A percentile compares a stretch with the other conserved stretches of the same genome.
Conservation (phyloP, 2,113 vertebrate genomes). For the Amblyopsis rosae region DNA sequence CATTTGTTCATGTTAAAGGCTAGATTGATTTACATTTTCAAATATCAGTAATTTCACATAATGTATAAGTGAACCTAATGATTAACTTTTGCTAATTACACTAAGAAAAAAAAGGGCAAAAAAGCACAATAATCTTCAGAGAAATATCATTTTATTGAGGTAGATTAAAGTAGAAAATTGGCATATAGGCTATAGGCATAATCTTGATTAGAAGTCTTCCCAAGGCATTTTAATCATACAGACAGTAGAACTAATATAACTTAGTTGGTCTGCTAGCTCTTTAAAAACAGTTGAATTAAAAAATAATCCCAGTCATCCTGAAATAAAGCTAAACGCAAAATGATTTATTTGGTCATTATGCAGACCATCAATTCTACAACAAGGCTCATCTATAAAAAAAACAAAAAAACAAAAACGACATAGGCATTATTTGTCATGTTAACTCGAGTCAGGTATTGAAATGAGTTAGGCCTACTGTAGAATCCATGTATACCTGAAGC, state of each 20-base stretch:
- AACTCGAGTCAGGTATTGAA: too few species aligned
- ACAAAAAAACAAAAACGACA: too few species aligned
- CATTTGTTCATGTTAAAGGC: too few species aligned
- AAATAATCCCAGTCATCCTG: not conserved
- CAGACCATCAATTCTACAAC: too few species aligned
- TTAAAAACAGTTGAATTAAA: not conserved
- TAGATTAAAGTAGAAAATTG: slow-evolving; percentile 62
- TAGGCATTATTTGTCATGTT: too few species aligned
- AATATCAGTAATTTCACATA: too few species aligned
- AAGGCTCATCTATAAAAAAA: too few species aligned
- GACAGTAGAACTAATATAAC: slow-evolving; percentile 66
- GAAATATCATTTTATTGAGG: slow-evolving; percentile 72
- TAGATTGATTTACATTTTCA: too few species aligned
- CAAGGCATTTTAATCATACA: slow-evolving; percentile 41
- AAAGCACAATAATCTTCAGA: not conserved
- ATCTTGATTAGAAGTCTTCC: slow-evolving; percentile 46
- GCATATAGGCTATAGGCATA: slow-evolving; percentile 3
- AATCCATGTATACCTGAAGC: too few species aligned
- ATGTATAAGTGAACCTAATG: not conserved
- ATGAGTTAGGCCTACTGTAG: too few species aligned
- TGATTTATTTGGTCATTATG: too few species aligned
- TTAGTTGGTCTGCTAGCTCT: slow-evolving; percentile 54
- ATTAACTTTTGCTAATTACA: not conserved
- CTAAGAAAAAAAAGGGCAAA: not conserved
- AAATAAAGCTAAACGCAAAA: not conserved